phyloP scores from a whole-genome alignment of 2,113 vertebrate species.

The Ptilorrhoa leucosticta region DNA sequence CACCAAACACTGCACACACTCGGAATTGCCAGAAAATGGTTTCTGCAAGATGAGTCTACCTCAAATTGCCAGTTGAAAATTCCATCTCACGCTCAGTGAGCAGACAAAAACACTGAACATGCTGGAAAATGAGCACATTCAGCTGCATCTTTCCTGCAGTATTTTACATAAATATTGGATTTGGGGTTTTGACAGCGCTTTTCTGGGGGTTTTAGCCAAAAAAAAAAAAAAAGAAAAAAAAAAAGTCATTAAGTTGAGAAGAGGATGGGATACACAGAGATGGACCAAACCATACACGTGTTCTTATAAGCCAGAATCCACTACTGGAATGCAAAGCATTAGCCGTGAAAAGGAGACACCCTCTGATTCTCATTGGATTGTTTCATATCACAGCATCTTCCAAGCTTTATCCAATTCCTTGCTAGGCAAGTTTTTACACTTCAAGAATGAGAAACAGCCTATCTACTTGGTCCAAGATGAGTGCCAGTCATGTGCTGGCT shows the following conservation, averaged over 20 bases:
- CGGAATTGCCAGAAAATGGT: neutral
- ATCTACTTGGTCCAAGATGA: neutral
- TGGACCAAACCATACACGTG: neutral
- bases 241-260: neutral
- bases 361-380: neutral
- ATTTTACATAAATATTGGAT: slow-evolving; percentile 35
- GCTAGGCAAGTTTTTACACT: neutral
- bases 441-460: neutral
- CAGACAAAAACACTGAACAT: neutral
- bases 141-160: neutral
- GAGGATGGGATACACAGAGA: neutral
- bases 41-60: slow-evolving; percentile 1
- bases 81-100: slow-evolving; percentile 16
- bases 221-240: neutral
- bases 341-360: neutral
- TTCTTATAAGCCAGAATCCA: neutral
- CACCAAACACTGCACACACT: neutral
- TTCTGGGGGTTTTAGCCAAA: neutral
- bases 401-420: neutral
- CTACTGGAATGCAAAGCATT: neutral
- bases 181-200: neutral
- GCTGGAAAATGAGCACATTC: slow-evolving; percentile 1
- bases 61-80: slow-evolving; percentile 42
- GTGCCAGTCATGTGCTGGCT: neutral
- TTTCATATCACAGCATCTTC: neutral